Evolutionary conservation across 2,888 invertebrate species (phyloP), one percentile per base, ranked within the genome.

Genomic region (Netelia fuscicornis): DNA sequence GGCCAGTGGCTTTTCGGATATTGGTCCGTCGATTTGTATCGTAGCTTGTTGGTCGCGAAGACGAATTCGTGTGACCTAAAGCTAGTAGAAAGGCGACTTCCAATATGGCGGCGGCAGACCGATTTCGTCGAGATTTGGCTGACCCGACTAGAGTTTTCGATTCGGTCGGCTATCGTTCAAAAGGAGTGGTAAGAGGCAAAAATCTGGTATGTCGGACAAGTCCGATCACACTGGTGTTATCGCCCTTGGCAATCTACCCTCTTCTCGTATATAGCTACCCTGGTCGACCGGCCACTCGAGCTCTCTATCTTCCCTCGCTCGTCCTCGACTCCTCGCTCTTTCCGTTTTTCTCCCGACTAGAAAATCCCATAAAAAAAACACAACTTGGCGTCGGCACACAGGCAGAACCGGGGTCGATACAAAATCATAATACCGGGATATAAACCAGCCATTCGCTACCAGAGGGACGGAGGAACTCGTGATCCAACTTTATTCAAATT

Each of bases 221-320:
- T 83, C 84, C 82, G 86, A 86, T 79, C 82, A 83, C 76, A 86
- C 81, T 68, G 83, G 79, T 81, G 60, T 85, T 83, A 86, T 87
- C 85, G 56, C 86, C 81, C 85, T 81, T 86, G 68, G 74, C 78
- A 82, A 87, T 87, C 86, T 86, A 81, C 74, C 83, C 80, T 83
- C 56, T 71, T 80, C 78, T 48, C 75, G 83, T 77, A 23, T 13
- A 54, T 52, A 13, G 37, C 37, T 6, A 20, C 13, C 13, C 48
- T 70, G 56, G 56, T 20, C 25, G 20, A 25, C 25, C 48, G 44
- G 60, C 13, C 20, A 48, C 70, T 65, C n/a, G 77, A 64, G 37
- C 58, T 3, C 37, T 54, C 25, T 65, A 64, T 82, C 71, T 78
- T n/a, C 44, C 30, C 37, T 54, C 52, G 65, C 56, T 72, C 62